Base-by-base conservation (phyloP, 2,797 vertebrate genomes). In the Rachycentron canadum region DNA sequence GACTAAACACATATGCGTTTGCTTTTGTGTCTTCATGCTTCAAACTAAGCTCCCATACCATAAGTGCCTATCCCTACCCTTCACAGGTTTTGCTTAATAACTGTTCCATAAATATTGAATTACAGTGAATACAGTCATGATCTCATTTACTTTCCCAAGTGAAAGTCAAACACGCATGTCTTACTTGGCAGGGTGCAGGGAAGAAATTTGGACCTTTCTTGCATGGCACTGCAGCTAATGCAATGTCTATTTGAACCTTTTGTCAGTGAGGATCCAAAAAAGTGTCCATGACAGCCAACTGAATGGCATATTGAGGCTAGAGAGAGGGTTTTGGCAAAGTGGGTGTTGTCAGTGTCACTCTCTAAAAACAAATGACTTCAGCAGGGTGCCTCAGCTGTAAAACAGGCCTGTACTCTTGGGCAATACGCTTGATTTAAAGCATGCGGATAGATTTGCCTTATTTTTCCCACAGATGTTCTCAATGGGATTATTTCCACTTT, bases 331-430 rank as follows among this genome's bases (percentile, higher is more conserved):
- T 77, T 79, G 41, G 68, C 60, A 50, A 80, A 68, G 53, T 57
- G 59, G 80, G 77, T 81, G 75, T 73, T 68, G 64, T 79, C 67
- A 66, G 45, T 70, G 64, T 86, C 74, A 75, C 69, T 58, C 41
- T 73, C 60, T 81, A 80, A 87, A 87, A 91, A 75, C 73, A 88
- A 84, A 86, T 83, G 61, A 89, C 76, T 76, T 82, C 78, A 91
- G 69, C 60, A 9, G 50, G 53, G 57, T 34, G 61, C 55, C 73
- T 79, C 58, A 78, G 57, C 64, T 79, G 59, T 74, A 57, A 62
- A 86, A 77, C 64, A 84, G 65, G 25, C 50, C 49, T 69, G 66
- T 23, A 49, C 56, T 70, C 63, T 65, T 0, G 2, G 41, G 61
- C 1, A 5, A 71, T 16, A 71, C 25, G n/a, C 43, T 49, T 26